Evolutionary conservation across 2,888 invertebrate species (phyloP).

Genomic region (Chrysina gloriosa): DNA sequence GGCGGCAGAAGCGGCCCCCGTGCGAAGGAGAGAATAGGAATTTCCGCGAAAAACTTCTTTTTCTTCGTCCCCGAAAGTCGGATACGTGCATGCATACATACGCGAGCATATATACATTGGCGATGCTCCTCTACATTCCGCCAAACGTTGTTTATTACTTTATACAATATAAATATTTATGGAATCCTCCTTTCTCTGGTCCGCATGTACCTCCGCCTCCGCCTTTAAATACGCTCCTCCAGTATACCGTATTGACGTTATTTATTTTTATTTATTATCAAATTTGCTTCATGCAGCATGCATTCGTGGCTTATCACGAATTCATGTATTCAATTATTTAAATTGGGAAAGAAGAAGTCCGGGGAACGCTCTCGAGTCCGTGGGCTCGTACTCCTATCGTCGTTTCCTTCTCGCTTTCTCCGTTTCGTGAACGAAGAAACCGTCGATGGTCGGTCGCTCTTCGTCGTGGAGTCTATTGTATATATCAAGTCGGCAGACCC

Average conservation of each 20-base stretch:
- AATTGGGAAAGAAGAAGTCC: constrained; percentile 59
- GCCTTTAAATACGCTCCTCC: no score
- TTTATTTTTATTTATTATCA: constrained; percentile 67
- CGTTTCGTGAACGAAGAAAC: no score
- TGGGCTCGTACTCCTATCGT: constrained; percentile 10
- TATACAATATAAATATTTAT: constrained; percentile 63
- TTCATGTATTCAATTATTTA: constrained; percentile 67
- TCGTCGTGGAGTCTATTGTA: constrained; percentile 38
- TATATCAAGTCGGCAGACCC: constrained; percentile 50
- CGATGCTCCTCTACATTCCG: neutral
- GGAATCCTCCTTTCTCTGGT: constrained; percentile 25
- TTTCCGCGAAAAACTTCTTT: constrained; percentile 38
- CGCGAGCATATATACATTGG: neutral
- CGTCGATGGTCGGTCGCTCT: neutral
- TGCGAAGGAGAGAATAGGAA: neutral
- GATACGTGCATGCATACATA: neutral
- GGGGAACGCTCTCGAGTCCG: constrained; percentile 53
- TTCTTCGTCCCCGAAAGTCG: neutral
- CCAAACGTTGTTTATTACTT: constrained; percentile 56
- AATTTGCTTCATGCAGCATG: constrained; percentile 66
- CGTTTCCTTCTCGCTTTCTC: constrained; percentile 9
- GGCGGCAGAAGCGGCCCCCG: neutral
- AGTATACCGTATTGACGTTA: constrained; percentile 64
- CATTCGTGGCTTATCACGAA: constrained; percentile 65
- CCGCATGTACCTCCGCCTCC: constrained; percentile 28